Conservation (phyloP, 2,113 vertebrate genomes). For the Cottus gobio region DNA sequence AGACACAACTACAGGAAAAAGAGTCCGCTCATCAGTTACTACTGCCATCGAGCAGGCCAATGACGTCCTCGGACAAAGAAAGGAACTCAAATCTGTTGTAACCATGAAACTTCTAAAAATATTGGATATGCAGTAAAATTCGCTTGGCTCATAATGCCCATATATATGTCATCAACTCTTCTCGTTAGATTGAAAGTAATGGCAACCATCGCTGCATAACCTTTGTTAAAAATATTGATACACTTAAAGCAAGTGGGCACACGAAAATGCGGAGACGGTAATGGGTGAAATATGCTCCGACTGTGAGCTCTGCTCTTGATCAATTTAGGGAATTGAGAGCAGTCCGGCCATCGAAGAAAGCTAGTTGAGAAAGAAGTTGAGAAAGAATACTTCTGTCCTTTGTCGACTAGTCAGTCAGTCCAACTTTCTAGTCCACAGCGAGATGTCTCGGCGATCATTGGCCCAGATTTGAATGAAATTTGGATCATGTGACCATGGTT, state of each 20-base stretch:
- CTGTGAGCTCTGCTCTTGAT: constrained; percentile 48
- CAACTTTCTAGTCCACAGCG: neutral
- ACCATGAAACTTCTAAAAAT: constrained; percentile 40
- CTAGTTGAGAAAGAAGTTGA: neutral
- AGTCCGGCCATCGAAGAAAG: neutral
- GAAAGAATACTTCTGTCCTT: neutral
- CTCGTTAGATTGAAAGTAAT: constrained; percentile 58
- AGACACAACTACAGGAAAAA: constrained; percentile 14
- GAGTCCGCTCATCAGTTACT: constrained; percentile 21
- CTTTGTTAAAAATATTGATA: constrained; percentile 58
- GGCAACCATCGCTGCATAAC: constrained; percentile 34
- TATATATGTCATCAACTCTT: constrained; percentile 67
- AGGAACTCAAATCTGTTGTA: constrained; percentile 13
- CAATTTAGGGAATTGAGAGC: constrained; percentile 5
- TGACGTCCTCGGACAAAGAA: constrained; percentile 18
- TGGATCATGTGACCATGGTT: neutral
- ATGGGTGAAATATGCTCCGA: constrained; percentile 40
- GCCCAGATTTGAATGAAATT: neutral
- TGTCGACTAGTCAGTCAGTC: neutral
- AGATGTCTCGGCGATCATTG: neutral
- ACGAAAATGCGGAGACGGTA: constrained; percentile 32
- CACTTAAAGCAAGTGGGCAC: constrained; percentile 28
- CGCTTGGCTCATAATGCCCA: constrained; percentile 44
- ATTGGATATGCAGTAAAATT: constrained; percentile 18
- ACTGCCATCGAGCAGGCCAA: constrained; percentile 16